Base-by-base conservation (phyloP, 1,140 invertebrate species). In the Habropoda laboriosa region DNA sequence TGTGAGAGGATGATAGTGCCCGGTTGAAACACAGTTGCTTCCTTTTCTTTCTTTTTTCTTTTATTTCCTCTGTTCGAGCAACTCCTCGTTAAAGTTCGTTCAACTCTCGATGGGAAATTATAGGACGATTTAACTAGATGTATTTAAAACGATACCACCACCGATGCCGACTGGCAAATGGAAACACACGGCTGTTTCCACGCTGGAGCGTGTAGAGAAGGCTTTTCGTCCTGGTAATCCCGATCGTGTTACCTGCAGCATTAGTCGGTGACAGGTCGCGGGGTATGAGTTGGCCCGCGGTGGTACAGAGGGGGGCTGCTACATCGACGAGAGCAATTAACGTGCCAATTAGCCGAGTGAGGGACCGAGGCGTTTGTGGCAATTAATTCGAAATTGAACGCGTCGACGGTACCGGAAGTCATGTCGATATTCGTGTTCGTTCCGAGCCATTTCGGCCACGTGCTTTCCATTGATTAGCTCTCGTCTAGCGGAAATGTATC, bases 341-440 rank as follows among this genome's bases (percentile, higher is more conserved):
- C 89, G 81, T 81, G 82, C 75, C 80, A 88, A 90, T 90, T 89
- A 90, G 85, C 61, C 79, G 58, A 61, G 53, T 57, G 55, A 75
- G 73, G 68, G 79, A 51, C 76, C 58, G 45, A 77, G 57, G 55
- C 80, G 79, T 84, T 75, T 72, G 63, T 76, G 74, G 80, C 83
- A 89, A 89, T 89, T 87, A 89, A 86, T 89, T 63, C 80, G 85
- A 80, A 86, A 87, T 89, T 88, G 87, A 85, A 82, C 79, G 80
- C 68, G 66, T 82, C 84, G 83, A 74, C 86, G 81, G 76, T 66
- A 78, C 85, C 88, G 90, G 90, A 91, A 91, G 85, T 90, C 79
- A 87, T 81, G 80, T 76, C 81, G 80, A 84, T 84, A 24, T 40
- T 66, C 73, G 57, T 57, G 42, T 71, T 72, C 47, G 27, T n/a